Conservation (phyloP, 2,888 invertebrate species). For the Scelioninae gen. 1 region DNA sequence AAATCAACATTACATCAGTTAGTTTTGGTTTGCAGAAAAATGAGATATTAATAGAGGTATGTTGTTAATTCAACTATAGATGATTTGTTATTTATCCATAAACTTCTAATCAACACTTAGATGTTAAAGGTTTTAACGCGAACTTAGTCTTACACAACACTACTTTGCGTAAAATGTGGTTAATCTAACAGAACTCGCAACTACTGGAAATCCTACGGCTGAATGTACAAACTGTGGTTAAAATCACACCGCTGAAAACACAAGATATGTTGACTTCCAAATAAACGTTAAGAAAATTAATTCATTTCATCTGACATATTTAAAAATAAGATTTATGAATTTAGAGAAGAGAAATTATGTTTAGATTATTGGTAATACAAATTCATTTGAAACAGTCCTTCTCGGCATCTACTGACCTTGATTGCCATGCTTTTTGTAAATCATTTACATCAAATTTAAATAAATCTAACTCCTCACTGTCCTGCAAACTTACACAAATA, state of each 20-base stretch:
- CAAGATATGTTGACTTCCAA: constrained; percentile 23
- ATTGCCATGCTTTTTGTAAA: no score
- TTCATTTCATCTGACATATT: background rate
- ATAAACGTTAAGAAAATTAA: constrained; percentile 23
- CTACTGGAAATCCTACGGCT: constrained; percentile 15
- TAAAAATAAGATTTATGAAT: background rate
- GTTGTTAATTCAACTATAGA: background rate
- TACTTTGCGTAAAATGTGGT: constrained; percentile 20
- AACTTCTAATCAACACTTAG: constrained; percentile 18
- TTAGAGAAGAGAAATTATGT: background rate
- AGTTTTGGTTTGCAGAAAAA: no score
- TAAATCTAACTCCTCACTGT: no score
- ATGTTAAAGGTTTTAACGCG: constrained; percentile 8
- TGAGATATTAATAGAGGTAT: background rate
- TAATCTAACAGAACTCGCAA: constrained; percentile 6
- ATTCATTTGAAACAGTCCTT: no score
- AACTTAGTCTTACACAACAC: constrained; percentile 12
- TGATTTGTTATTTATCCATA: constrained; percentile 7
- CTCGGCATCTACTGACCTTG: no score
- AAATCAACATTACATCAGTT: no score
- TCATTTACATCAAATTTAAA: no score
- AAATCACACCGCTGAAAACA: constrained; percentile 23
- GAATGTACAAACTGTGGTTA: constrained; percentile 28
- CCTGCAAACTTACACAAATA: no score
- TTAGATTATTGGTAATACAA: no score